Conservation (phyloP, 2,797 vertebrate genomes). For the Hypotaenidia philippensis region DNA sequence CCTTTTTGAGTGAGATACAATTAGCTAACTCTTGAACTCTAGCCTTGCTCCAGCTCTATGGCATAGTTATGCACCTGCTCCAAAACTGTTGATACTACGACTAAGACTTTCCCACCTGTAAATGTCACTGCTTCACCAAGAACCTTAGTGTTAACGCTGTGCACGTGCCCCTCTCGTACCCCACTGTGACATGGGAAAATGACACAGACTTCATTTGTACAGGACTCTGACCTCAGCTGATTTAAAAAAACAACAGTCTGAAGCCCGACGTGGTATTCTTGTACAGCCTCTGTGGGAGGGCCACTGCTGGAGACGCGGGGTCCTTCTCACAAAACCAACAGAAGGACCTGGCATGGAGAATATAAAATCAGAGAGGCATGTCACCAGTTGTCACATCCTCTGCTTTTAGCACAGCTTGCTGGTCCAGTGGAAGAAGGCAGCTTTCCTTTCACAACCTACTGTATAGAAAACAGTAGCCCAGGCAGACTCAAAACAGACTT, state of each 20-base stretch:
- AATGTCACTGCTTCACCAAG: not conserved
- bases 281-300: not conserved
- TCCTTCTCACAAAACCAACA: not conserved
- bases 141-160: not conserved
- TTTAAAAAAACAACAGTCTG: not conserved
- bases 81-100: not conserved
- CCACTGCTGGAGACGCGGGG: not conserved
- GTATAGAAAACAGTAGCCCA: rapidly evolving
- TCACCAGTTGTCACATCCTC: not conserved
- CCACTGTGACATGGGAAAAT: rapidly evolving
- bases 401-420: not conserved
- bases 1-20: constrained; percentile 61
- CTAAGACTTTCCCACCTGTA: not conserved
- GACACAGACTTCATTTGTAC: not conserved
- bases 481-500: not conserved
- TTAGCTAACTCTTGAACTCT: constrained; percentile 65
- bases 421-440: rapidly evolving
- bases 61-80: constrained; percentile 40
- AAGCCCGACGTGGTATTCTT: not conserved
- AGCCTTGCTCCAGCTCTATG: not conserved
- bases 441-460: not conserved
- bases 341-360: not conserved
- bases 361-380: not conserved
- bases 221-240: not conserved
- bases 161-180: rapidly evolving